Conservation (phyloP, 2,888 invertebrate genomes). For the Arenicola marina region DNA sequence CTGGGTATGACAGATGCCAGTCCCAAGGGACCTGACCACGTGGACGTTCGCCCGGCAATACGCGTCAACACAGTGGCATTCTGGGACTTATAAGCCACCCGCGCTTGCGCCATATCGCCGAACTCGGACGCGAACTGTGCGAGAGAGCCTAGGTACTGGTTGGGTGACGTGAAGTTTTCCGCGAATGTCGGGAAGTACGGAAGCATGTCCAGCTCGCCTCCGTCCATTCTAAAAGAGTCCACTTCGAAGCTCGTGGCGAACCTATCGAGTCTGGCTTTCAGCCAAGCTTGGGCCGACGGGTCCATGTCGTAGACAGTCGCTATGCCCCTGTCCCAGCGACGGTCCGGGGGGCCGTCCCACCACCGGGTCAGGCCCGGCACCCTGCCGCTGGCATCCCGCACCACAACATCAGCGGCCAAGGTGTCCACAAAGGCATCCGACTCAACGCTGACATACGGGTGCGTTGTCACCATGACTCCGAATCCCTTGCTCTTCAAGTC, state of each 20-base stretch:
- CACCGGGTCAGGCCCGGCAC: conserved; percentile 15
- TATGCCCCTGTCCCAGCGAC: not conserved
- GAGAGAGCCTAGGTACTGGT: conserved; percentile 7
- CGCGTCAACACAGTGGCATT: conserved; percentile 4
- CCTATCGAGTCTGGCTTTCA: not conserved
- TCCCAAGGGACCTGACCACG: conserved; percentile 13
- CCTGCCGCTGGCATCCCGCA: conserved; percentile 4
- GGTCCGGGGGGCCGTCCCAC: not conserved
- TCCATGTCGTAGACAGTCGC: conserved; percentile 12
- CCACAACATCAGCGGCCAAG: not conserved
- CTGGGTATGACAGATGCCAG: conserved; percentile 11
- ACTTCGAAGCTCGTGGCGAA: conserved; percentile 8
- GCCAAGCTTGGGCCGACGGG: conserved; percentile 3
- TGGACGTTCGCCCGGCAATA: conserved; percentile 8
- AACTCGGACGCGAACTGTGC: conserved; percentile 1
- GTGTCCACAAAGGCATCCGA: conserved; percentile 79
- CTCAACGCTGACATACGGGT: conserved; percentile 77
- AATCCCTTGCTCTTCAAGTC: conserved; percentile 68
- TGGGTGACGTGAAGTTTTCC: conserved; percentile 2
- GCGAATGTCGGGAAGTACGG: conserved; percentile 5
- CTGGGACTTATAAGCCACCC: conserved; percentile 14
- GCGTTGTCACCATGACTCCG: conserved; percentile 75
- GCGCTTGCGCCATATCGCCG: not conserved
- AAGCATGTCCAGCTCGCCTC: conserved; percentile 9
- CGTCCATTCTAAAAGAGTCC: conserved; percentile 14